These are phyloP conservation scores for Bedellia somnulentella DNA, from an alignment of 2,888 invertebrate genomes.

Conservation along the genomic window DNA sequence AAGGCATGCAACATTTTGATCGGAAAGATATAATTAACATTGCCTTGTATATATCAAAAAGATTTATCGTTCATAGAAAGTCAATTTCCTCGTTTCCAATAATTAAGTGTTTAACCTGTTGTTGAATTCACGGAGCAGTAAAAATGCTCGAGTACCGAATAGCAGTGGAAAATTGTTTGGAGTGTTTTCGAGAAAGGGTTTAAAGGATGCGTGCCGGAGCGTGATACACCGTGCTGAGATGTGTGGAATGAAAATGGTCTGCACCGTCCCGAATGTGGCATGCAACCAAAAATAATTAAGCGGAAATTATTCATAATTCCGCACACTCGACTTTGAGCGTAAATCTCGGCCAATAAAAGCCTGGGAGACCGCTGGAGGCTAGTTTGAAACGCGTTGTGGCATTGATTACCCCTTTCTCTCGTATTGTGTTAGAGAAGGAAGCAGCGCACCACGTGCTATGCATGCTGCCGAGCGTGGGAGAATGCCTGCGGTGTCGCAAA, in stretches of 20 bases:
- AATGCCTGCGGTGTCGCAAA: slow-evolving; percentile 21
- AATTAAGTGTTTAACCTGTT: no score
- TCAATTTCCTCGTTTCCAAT: no score
- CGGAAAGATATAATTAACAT: no score
- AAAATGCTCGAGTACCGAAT: no score
- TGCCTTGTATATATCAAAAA: no score
- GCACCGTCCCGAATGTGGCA: slow-evolving; percentile 15
- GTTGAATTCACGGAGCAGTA: no score
- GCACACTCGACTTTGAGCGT: slow-evolving; percentile 11
- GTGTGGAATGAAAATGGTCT: slow-evolving; percentile 11
- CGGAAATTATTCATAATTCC: slow-evolving; percentile 17
- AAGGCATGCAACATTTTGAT: no score
- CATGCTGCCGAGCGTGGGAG: slow-evolving; percentile 29
- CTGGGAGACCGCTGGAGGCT: slow-evolving; percentile 32
- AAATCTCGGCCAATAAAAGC: slow-evolving; percentile 18
- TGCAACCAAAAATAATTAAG: slow-evolving; percentile 15
- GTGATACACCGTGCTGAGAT: slow-evolving; percentile 11
- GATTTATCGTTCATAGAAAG: no score
- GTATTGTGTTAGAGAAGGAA: slow-evolving; percentile 19
- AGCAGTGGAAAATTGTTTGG: no score
- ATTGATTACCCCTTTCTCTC: slow-evolving; percentile 12
- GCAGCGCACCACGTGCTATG: slow-evolving; percentile 6
- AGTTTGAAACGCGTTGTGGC: slow-evolving; percentile 14
- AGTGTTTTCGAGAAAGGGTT: neutral
- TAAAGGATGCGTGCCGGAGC: slow-evolving; percentile 7